These are phyloP conservation scores for Pachliopta kotzebuea DNA, from an alignment of 2,888 invertebrate genomes.

Conservation along the genomic window DNA sequence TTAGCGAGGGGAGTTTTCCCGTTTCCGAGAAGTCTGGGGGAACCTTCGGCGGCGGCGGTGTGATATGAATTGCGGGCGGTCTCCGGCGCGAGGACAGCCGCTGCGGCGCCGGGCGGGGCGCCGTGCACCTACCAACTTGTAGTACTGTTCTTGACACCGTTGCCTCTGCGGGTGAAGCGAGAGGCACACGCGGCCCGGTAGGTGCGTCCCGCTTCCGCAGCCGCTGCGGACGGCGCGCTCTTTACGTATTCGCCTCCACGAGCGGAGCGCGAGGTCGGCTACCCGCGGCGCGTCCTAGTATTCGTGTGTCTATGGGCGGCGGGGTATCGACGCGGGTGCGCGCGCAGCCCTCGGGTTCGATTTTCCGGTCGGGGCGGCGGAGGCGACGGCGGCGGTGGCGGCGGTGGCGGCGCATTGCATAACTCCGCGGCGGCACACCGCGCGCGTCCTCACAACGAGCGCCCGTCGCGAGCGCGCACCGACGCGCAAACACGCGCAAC, in stretches of 20 bases:
- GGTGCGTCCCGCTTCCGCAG: conserved; percentile 9
- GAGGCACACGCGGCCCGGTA: too few species aligned
- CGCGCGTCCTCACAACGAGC: conserved; percentile 76
- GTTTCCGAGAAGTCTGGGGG: conserved; percentile 28
- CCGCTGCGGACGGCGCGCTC: conserved; percentile 16
- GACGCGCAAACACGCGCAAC: conserved; percentile 63
- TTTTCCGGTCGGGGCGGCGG: conserved; percentile 65
- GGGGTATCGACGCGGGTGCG: conserved; percentile 65
- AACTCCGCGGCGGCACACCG: conserved; percentile 74
- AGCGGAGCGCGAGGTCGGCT: conserved; percentile 42
- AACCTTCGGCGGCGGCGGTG: conserved; percentile 47
- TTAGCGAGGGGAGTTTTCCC: conserved; percentile 22
- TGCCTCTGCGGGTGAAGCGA: conserved; percentile 37
- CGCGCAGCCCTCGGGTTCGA: conserved; percentile 68
- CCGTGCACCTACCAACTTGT: conserved; percentile 37
- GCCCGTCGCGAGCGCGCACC: conserved; percentile 72
- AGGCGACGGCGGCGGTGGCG: conserved; percentile 60
- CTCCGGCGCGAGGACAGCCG: conserved; percentile 43
- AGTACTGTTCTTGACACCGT: conserved; percentile 36
- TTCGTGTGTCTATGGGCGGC: conserved; percentile 36
- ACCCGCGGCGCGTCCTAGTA: conserved; percentile 38
- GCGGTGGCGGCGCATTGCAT: conserved; percentile 76
- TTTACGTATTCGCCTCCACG: conserved; percentile 17
- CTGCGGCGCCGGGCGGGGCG: conserved; percentile 44
- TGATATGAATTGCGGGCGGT: conserved; percentile 60